Evolutionary conservation across 35 echinoderm and acorn worm genomes (phyloP).

Genomic region (Anneissia japonica): DNA sequence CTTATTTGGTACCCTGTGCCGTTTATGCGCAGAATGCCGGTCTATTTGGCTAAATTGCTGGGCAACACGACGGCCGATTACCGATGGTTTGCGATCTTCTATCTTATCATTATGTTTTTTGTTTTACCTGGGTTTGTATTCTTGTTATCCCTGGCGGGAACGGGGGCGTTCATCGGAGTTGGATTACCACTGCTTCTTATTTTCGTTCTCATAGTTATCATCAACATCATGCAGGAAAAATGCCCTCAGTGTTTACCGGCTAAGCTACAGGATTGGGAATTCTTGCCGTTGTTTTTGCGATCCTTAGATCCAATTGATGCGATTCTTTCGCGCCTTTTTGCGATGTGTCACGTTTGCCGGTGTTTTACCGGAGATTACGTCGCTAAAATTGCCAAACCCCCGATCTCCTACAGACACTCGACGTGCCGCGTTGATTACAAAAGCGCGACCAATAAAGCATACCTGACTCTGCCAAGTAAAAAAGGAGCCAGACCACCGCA

Average conservation of each 20-base stretch:
- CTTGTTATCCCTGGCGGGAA: constrained; percentile 58
- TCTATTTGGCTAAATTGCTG: constrained; percentile 56
- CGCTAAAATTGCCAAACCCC: neutral
- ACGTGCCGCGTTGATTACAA: neutral
- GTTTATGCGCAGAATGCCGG: constrained; percentile 67
- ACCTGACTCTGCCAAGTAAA: neutral
- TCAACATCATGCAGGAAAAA: constrained; percentile 79
- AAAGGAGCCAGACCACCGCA: neutral
- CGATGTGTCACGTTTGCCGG: constrained; percentile 8
- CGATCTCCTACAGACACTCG: neutral
- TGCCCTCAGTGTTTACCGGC: constrained; percentile 28
- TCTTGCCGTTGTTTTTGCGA: constrained; percentile 51
- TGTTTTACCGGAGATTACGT: neutral
- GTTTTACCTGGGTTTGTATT: constrained; percentile 53
- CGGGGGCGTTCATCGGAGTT: constrained; percentile 40
- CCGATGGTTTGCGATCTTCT: constrained; percentile 81
- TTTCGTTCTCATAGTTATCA: constrained; percentile 38
- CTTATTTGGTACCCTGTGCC: constrained; percentile 86
- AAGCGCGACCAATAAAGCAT: neutral
- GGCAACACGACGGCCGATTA: constrained; percentile 91
- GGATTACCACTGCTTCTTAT: constrained; percentile 38
- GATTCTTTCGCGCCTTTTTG: neutral
- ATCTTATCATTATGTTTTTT: constrained; percentile 69
- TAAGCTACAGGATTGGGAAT: constrained; percentile 59
- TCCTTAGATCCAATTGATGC: constrained; percentile 66